Evolutionary conservation across 2,888 invertebrate genomes (phyloP).

Genomic region (Sarcophaga subvicina): DNA sequence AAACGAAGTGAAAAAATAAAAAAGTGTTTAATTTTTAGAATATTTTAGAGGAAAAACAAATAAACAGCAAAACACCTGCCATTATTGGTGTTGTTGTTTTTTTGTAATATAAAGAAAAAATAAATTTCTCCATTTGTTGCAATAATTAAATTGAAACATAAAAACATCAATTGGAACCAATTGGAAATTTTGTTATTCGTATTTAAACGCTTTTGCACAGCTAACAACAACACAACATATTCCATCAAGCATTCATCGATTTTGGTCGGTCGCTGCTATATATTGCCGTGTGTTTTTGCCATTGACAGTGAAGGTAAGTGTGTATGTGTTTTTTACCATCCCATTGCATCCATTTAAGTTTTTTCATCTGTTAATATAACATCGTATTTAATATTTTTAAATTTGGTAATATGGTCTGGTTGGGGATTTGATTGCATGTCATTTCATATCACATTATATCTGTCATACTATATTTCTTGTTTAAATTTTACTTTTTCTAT

Average conservation of each 20-base stretch:
- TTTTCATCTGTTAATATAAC: constrained; percentile 14
- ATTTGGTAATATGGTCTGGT: background rate
- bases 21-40: constrained; percentile 55
- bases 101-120: background rate
- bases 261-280: background rate
- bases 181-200: background rate
- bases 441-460: constrained; percentile 8
- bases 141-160: constrained; percentile 17
- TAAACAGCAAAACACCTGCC: constrained; percentile 45
- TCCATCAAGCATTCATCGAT: constrained; percentile 14
- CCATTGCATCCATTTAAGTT: background rate
- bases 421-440: constrained; percentile 38
- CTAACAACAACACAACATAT: background rate
- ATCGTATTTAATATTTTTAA: background rate
- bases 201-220: background rate
- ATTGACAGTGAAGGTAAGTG: constrained; percentile 54
- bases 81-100: too few species aligned
- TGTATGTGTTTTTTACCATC: background rate
- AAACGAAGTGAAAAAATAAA: constrained; percentile 41
- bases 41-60: constrained; percentile 18
- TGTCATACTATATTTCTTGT: background rate
- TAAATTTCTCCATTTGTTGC: constrained; percentile 45
- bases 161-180: background rate
- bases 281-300: background rate
- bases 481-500: constrained; percentile 20